Conservation (phyloP, 2,113 vertebrate genomes). For the Aphyosemion australe region DNA sequence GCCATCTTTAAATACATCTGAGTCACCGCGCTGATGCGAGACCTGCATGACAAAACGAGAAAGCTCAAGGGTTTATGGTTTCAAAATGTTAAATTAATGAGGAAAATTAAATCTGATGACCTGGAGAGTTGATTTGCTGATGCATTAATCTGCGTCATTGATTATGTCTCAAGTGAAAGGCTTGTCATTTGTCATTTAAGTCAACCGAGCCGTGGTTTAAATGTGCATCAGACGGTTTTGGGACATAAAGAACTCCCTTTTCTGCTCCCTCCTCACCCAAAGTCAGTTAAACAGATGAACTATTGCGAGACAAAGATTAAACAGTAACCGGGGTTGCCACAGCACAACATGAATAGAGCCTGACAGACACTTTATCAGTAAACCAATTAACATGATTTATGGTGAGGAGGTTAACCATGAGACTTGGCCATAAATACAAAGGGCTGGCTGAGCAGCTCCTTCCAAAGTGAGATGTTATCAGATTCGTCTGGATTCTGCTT, state of each 20-base stretch:
- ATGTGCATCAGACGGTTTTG: conserved; percentile 57
- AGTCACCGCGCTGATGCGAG: conserved; percentile 1
- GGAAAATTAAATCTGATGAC: conserved; percentile 34
- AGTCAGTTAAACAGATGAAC: conserved; percentile 75
- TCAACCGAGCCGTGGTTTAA: conserved; percentile 22
- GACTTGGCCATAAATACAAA: conserved; percentile 76
- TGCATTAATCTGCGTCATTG: conserved; percentile 8
- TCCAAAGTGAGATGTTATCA: conserved; percentile 74
- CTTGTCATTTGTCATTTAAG: conserved; percentile 47
- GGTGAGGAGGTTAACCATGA: conserved; percentile 57
- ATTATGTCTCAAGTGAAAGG: conserved; percentile 30
- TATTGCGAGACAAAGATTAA: conserved; percentile 72
- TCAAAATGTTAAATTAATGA: conserved; percentile 40
- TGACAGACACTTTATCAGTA: conserved; percentile 78
- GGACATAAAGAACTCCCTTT: conserved; percentile 46
- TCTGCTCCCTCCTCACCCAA: conserved; percentile 52
- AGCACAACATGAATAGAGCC: conserved; percentile 60
- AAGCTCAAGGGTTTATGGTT: conserved; percentile 32
- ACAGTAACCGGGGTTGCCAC: conserved; percentile 68
- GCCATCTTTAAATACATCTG: conserved; percentile 44
- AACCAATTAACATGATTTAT: conserved; percentile 82
- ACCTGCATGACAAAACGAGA: conserved; percentile 18
- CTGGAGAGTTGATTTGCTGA: conserved; percentile 24
- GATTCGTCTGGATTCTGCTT: conserved; percentile 65
- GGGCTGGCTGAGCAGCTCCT: conserved; percentile 64